Evolutionary conservation across 2,888 invertebrate genomes (phyloP).

Genomic region (Thymelicus sylvestris): DNA sequence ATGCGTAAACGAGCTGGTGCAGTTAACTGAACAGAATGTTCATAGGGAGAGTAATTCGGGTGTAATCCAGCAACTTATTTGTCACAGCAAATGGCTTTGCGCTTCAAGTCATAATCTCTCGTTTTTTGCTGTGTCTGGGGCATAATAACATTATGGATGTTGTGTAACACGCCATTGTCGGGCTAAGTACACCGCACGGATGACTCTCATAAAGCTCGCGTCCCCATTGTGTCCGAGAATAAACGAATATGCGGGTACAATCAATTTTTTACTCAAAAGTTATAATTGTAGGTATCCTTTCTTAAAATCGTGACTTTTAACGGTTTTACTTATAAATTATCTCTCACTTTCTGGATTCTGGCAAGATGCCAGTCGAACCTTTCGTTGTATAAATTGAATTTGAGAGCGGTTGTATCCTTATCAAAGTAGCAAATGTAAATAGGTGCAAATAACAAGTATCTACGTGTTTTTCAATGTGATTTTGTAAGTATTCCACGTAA

Average conservation of each 20-base stretch:
- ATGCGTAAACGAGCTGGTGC: slow-evolving; percentile 45
- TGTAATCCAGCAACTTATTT: slow-evolving; percentile 69
- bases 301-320: slow-evolving; percentile 9
- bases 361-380: slow-evolving; percentile 24
- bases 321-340: slow-evolving; percentile 28
- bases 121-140: slow-evolving; percentile 62
- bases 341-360: slow-evolving; percentile 21
- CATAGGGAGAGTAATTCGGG: slow-evolving; percentile 55
- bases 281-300: slow-evolving; percentile 5
- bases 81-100: slow-evolving; percentile 65
- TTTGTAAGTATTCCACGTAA: slow-evolving; percentile 36
- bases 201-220: slow-evolving; percentile 58
- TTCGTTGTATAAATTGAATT: slow-evolving; percentile 31
- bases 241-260: slow-evolving; percentile 76
- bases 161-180: slow-evolving; percentile 71
- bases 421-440: slow-evolving; percentile 29
- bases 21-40: slow-evolving; percentile 53
- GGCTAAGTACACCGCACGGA: slow-evolving; percentile 56
- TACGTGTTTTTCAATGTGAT: slow-evolving; percentile 20
- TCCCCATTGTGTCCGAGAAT: slow-evolving; percentile 60
- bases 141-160: slow-evolving; percentile 66
- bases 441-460: slow-evolving; percentile 26
- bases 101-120: slow-evolving; percentile 58
- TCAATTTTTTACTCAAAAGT: slow-evolving; percentile 52
- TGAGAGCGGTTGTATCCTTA: slow-evolving; percentile 27